Evolutionary conservation across 1,140 invertebrate species (phyloP).

Genomic region (Listronotus oregonensis): DNA sequence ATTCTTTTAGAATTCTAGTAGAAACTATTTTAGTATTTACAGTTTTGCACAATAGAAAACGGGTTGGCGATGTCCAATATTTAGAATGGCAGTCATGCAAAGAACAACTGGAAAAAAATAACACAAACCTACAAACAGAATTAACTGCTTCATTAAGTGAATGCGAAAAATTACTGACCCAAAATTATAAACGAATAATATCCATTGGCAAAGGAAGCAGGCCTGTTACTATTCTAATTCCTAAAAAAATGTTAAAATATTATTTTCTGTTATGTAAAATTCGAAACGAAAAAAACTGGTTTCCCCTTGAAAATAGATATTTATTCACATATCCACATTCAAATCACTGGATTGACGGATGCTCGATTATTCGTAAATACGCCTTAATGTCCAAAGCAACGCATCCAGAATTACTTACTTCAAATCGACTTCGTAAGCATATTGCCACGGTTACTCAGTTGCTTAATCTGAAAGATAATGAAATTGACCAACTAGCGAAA

Average conservation of each 20-base stretch:
- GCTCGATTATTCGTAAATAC: slow-evolving; percentile 13
- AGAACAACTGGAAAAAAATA: slow-evolving; percentile 13
- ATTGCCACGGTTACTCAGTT: slow-evolving; percentile 7
- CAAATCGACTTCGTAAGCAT: slow-evolving; percentile 7
- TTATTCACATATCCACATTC: slow-evolving; percentile 28
- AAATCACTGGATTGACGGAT: slow-evolving; percentile 22
- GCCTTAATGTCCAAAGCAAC: neutral
- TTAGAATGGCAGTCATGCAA: slow-evolving; percentile 16
- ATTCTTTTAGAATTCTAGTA: slow-evolving; percentile 17
- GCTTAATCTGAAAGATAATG: neutral
- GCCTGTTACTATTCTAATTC: slow-evolving; percentile 28
- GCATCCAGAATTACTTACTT: neutral
- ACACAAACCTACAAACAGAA: slow-evolving; percentile 12
- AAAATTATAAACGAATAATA: slow-evolving; percentile 29
- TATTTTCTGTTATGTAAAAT: slow-evolving; percentile 13
- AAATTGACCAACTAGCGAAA: slow-evolving; percentile 14
- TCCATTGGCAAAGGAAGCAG: slow-evolving; percentile 31
- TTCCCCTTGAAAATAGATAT: slow-evolving; percentile 15
- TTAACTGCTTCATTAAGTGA: slow-evolving; percentile 6
- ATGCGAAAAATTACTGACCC: slow-evolving; percentile 28
- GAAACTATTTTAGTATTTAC: slow-evolving; percentile 25
- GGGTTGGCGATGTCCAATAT: slow-evolving; percentile 29
- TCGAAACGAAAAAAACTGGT: slow-evolving; percentile 16
- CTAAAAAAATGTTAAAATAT: slow-evolving; percentile 23
- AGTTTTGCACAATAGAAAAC: slow-evolving; percentile 30